Evolutionary conservation across 2,888 invertebrate genomes (phyloP), one percentile per base, ranked within the genome.

Genomic region (Euplexia lucipara): DNA sequence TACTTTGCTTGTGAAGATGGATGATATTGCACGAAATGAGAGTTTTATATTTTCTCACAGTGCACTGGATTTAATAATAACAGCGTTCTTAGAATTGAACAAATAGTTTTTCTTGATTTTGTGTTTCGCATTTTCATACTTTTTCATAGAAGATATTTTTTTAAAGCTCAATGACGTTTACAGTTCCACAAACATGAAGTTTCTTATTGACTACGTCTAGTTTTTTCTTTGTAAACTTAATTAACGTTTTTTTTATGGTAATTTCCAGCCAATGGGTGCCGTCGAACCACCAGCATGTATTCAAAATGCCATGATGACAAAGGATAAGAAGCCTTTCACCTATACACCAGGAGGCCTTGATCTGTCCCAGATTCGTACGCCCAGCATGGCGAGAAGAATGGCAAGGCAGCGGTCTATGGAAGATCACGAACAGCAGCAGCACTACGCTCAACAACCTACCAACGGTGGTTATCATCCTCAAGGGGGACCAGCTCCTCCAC

Each of bases 311-410:
- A 98, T 98, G 98, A 97, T 98, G 97, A 98, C 98, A 84, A 98
- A 98, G 93, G 99, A 99, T 92, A 99, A 99, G 92, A 99, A 99
- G 87, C 99, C 99, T 12, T 99, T 99, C 90, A 99, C 99, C n/a
- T 99, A 99, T 91, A 98, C 98, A 18, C 99, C 99, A 1, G 98
- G 99, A 18, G 99, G 99, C 75, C 96, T 99, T 66, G 98, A 99
- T 91, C 95, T 99, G 56, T 98, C 98, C 10, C 98, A 99, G 92
- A 98, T 99, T 70, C 96, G 97, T 72, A 98, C 98, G 58, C 98
- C 98, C 10, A 96, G 98, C 81, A 98, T 99, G 98, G 98, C 98
- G 3, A 96, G 98, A 79, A 95, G 98, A 73, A 91, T 97, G 86
- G 96, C 96, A 67, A 87, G 92, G 26, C 97, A 93, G 96, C 97